Evolutionary conservation across 2,113 vertebrate species (phyloP).

Genomic region (Acanthochromis polyacanthus): DNA sequence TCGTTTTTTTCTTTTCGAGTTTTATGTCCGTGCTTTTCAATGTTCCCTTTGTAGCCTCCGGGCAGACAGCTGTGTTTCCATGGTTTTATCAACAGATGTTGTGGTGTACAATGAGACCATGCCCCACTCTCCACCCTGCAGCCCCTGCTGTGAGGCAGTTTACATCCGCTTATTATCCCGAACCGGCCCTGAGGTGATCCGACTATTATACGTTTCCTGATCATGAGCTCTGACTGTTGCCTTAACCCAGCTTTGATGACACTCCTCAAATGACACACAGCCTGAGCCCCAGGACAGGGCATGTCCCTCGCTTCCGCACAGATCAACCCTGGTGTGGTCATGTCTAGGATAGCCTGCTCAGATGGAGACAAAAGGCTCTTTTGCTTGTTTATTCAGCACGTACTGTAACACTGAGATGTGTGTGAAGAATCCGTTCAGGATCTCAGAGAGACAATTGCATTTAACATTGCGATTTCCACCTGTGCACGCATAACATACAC

Average conservation of each 20-base stretch:
- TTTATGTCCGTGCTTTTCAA: conserved; percentile 49
- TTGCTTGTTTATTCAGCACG: conserved; percentile 22
- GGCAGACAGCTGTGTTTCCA: conserved; percentile 79
- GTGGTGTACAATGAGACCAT: conserved; percentile 40
- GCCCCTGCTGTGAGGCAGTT: conserved; percentile 69
- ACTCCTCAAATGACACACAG: conserved; percentile 60
- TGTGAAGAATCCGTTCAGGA: conserved; percentile 15
- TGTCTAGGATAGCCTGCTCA: conserved; percentile 61
- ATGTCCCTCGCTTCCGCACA: conserved; percentile 56
- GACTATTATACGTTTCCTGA: conserved; percentile 44
- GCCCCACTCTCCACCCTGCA: conserved; percentile 54
- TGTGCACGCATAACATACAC: conserved; percentile 3
- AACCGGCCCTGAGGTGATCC: conserved; percentile 50
- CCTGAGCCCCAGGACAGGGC: conserved; percentile 36
- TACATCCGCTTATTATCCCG: conserved; percentile 70
- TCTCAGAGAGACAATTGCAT: conserved; percentile 15
- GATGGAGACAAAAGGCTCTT: conserved; percentile 46
- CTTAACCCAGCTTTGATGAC: conserved; percentile 63
- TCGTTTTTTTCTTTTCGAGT: conserved; percentile 1
- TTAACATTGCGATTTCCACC: conserved; percentile 10
- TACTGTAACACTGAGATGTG: not conserved
- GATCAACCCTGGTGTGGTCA: conserved; percentile 57
- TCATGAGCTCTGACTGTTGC: conserved; percentile 45
- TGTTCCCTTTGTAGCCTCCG: conserved; percentile 57
- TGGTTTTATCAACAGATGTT: conserved; percentile 71